Evolutionary conservation across 2,797 vertebrate species (phyloP), one percentile per base, ranked within the genome.

Genomic region (Pipistrellus pygmaeus): DNA sequence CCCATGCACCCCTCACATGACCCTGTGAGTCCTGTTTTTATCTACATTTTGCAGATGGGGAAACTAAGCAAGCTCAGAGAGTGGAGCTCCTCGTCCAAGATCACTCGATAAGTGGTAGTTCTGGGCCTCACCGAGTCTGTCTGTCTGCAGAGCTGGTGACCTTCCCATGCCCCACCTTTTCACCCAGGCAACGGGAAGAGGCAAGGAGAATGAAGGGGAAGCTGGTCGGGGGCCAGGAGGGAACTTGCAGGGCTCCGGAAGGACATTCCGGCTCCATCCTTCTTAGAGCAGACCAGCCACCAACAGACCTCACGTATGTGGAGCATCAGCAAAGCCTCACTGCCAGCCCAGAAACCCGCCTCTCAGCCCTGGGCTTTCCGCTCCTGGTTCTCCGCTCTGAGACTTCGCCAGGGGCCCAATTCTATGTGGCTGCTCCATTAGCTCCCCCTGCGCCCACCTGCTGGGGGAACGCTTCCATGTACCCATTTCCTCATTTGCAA

Each of bases 361-460:
- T 25, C n/a, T 57, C 73, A 20, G n/a, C 30, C 55, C 15, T 44
- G 7, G 60, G 41, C 23, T 72, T 48, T 66, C 9, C 13, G 12
- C 6, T 27, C 60, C 20, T 12, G n/a, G 15, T 68, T 32, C 73
- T 53, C 18, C 1, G 12, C 69, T 35, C 5, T 1, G n/a, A 57
- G 68, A 41, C 60, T 73, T 38, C 13, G 30, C 60, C 32, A 7
- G 57, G 14, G 10, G 30, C 80, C n/a, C 8, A 14, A 3, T 8
- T 35, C 21, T 64, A 1, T 0, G 0, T 7, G 48, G 27, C 41
- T 27, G 27, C 5, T 62, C 55, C n/a, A 1, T 27, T 35, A 1
- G 12, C 41, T 18, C 23, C 35, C 38, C 10, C 11, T 5, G 30
- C 2, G 62, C 51, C 55, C 15, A 14, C 51, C 32, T 38, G 53